Evolutionary conservation across 2,888 invertebrate species (phyloP), one percentile per base, ranked within the genome.

Genomic region (Noctua pronuba): DNA sequence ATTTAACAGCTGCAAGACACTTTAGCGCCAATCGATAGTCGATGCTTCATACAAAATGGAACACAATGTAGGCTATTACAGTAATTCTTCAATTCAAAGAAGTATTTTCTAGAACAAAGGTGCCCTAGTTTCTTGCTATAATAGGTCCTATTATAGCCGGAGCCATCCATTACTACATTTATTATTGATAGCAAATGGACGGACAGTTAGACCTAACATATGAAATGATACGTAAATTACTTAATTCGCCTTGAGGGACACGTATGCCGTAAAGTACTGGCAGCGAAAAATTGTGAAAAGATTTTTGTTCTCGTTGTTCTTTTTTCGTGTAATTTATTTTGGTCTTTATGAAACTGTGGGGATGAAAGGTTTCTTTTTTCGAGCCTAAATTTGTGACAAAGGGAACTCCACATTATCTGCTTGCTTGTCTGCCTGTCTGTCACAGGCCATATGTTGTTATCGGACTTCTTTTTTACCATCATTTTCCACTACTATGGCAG

Each of bases 61-160:
- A 67, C 52, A 73, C 38, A 73, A 44, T 55, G 76, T 67, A 41
- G 79, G 5, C 38, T 44, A 71, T 52, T 31, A 81, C 44, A 38
- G 28, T 60, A 67, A 62, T 72, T 55, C 62, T 77, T 71, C 64
- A 35, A 64, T 73, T 70, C 69, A 46, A 44, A 49, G 55, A 83
- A 70, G 31, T 38, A 21, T 65, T 86, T 74, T 71, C 70, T 86
- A 75, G 87, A 75, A 86, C 86, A 83, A 78, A 86, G 75, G 69
- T 71, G 82, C 21, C 86, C 83, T 64, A 86, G 67, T 58, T 82
- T 44, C 31, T 58, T 16, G 7, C 24, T 55, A 55, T 67, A 78
- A 66, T 84, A 79, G 62, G 60, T 73, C n/a, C 52, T 21, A 73
- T 83, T 79, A 79, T 84, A 84, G 52, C 2, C 49, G 55, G 62